Evolutionary conservation across 2,888 invertebrate species (phyloP), one percentile per base, ranked within the genome.

Genomic region (Idaea biselata): DNA sequence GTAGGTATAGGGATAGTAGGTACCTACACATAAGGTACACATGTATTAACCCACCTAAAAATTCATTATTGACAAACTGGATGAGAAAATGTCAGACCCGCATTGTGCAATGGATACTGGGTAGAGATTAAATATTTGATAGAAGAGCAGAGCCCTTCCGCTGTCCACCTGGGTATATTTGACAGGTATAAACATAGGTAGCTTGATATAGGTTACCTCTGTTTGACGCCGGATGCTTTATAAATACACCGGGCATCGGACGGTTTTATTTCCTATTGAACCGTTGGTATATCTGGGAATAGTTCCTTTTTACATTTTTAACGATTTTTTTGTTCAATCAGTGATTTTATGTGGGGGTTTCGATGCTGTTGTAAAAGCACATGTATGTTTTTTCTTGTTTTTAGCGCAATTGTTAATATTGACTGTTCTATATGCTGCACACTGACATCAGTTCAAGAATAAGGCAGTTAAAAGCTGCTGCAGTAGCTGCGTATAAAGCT

Each of bases 21-120:
- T 25, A 25, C 25, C 25, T 25, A 25, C 5, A 25, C 25, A 25
- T 25, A 25, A 25, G 25, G 5, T 1, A 25, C 25, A 60, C 64
- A 64, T 64, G 63, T 33, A 11, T 44, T 14, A 44, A 8, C 44
- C 44, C 14, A 44, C 25, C 25, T 25, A 68, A 82, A n/a, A 84
- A 84, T 86, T 84, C 83, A 87, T 87, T 86, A 88, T 86, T 86
- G 83, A 86, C 84, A 82, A 82, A 82, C 76, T 82, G 79, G 85
- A 88, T 82, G 76, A 80, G 81, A 84, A 86, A 87, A 86, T 79
- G 88, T 87, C 89, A 84, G 83, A 83, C 86, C 84, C 84, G 76
- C 76, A 82, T 86, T 86, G 79, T 79, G 75, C 44, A 44, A 44
- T 44, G 44, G 25, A 25, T 25, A 25, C 25, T 25, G 25, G 44